Conservation (phyloP, 2,888 invertebrate species). For the Ichneumoninae sp. region DNA sequence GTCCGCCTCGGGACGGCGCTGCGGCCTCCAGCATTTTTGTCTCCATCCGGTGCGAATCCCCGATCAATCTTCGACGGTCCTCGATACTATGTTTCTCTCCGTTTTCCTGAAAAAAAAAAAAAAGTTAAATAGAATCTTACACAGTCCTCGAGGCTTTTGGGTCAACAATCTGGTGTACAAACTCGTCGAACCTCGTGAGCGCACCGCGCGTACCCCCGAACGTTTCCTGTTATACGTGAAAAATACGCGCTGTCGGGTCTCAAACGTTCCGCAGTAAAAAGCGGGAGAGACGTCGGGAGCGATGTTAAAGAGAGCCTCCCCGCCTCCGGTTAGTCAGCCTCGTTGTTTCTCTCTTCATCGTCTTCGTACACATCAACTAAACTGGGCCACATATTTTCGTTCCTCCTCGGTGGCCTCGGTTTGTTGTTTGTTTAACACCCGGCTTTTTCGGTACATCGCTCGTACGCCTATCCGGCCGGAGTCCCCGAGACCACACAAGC, state of each 20-base stretch:
- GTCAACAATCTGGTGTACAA: background rate
- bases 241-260: slow-evolving; percentile 33
- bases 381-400: slow-evolving; percentile 68
- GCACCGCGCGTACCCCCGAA: background rate
- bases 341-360: slow-evolving; percentile 40
- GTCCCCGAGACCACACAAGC: slow-evolving; percentile 35
- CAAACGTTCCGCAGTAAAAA: slow-evolving; percentile 16
- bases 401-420: slow-evolving; percentile 49
- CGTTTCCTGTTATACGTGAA: slow-evolving; percentile 44
- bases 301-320: slow-evolving; percentile 29
- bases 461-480: slow-evolving; percentile 13
- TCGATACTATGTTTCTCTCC: no score
- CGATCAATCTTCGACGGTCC: no score
- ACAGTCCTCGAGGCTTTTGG: background rate
- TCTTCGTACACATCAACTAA: slow-evolving; percentile 56
- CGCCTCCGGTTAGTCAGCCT: background rate
- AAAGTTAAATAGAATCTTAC: background rate
- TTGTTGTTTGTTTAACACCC: slow-evolving; percentile 38
- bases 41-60: no score
- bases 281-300: slow-evolving; percentile 51
- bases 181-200: background rate
- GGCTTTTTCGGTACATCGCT: slow-evolving; percentile 11
- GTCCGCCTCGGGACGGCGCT: background rate
- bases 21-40: background rate
- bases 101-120: no score